Conservation (phyloP, 2,888 invertebrate species). For the Troides oblongomaculatus region DNA sequence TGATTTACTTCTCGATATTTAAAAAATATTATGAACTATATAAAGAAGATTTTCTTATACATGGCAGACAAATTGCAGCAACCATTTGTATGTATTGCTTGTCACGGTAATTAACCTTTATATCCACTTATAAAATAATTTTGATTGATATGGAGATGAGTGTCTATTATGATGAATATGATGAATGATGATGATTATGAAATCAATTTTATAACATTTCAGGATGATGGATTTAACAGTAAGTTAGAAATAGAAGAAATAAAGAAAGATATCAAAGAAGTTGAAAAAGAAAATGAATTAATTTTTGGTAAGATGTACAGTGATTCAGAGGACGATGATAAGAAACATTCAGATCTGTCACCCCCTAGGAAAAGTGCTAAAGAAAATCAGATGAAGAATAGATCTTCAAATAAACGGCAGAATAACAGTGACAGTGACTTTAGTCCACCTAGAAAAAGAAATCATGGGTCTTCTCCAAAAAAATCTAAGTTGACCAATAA, state of each 20-base stretch:
- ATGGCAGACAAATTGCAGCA: too few species aligned
- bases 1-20: too few species aligned
- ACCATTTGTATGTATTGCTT: too few species aligned
- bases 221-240: constrained; percentile 76
- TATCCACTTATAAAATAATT: background rate
- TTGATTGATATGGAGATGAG: too few species aligned
- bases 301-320: constrained; percentile 76
- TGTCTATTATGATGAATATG: too few species aligned
- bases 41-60: too few species aligned
- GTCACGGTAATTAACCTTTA: too few species aligned
- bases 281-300: constrained; percentile 67
- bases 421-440: constrained; percentile 57
- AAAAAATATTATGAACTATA: too few species aligned
- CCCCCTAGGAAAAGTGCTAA: constrained; percentile 39
- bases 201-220: constrained; percentile 26
- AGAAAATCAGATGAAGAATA: constrained; percentile 25
- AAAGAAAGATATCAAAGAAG: constrained; percentile 57
- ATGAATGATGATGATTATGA: background rate
- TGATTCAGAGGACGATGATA: constrained; percentile 71
- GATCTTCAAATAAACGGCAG: constrained; percentile 27
- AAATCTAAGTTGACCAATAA: constrained; percentile 30
- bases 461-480: constrained; percentile 14
- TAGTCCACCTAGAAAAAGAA: constrained; percentile 57
- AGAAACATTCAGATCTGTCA: constrained; percentile 52
- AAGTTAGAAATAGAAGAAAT: constrained; percentile 71